Percentiles rank a stretch among this genome's conserved stretches.
phyloP scores from a whole-genome alignment of 2,113 vertebrate genomes.

The Myocastor coypus region DNA sequence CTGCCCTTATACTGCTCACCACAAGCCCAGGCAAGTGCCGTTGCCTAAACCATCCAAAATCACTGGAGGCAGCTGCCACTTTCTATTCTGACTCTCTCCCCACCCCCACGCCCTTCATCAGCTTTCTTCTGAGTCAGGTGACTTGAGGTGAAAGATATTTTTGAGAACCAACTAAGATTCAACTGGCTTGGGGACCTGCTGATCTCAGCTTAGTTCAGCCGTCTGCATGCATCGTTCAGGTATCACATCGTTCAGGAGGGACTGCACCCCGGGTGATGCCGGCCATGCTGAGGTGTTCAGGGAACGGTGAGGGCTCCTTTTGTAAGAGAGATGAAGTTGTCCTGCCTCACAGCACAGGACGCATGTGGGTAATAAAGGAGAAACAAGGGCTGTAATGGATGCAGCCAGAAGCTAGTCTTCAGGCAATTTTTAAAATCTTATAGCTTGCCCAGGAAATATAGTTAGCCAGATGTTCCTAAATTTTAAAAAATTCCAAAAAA shows the following conservation, averaged over 20 bases:
- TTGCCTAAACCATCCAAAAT: background rate
- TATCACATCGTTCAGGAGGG: background rate
- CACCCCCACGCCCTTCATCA: background rate
- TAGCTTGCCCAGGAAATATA: constrained; percentile 5
- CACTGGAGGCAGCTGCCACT: background rate
- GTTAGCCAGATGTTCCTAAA: background rate
- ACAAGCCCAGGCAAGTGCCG: background rate
- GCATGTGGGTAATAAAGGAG: background rate
- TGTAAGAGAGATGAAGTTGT: background rate
- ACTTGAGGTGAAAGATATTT: background rate
- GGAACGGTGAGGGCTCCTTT: background rate
- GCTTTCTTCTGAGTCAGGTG: background rate
- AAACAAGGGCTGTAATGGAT: background rate
- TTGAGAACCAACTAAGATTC: background rate
- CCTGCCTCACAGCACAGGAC: background rate
- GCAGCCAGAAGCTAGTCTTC: background rate
- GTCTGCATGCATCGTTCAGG: background rate
- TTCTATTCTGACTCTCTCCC: background rate
- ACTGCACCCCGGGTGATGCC: background rate
- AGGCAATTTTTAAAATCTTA: background rate
- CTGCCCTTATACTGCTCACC: background rate
- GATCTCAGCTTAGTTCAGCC: background rate
- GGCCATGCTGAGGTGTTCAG: no score
- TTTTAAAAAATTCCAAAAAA: background rate
- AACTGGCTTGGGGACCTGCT: background rate